These are phyloP conservation scores for Scolopax rusticola DNA, from an alignment of 2,797 vertebrate species.

Conservation along the genomic window DNA sequence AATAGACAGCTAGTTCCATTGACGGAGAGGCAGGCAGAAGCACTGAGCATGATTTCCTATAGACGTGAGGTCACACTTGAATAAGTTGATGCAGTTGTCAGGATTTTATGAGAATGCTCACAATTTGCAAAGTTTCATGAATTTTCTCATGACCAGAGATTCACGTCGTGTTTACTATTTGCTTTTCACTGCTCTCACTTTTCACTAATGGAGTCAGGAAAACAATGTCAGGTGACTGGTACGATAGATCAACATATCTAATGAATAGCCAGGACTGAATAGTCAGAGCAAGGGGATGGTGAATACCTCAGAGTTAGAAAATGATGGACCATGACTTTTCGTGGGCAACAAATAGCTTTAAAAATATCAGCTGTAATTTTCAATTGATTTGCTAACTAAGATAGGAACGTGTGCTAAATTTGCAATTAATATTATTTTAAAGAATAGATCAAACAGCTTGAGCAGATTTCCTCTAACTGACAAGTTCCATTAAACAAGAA, in stretches of 20 bases:
- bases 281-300: background rate
- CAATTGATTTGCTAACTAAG: background rate
- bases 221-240: constrained; percentile 50
- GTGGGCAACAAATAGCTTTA: background rate
- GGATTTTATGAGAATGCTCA: constrained; percentile 14
- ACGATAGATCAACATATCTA: background rate
- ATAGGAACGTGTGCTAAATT: constrained; percentile 8
- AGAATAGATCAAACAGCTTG: constrained; percentile 70
- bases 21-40: background rate
- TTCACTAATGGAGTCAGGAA: constrained; percentile 14
- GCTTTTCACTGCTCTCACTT: background rate
- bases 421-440: constrained; percentile 73
- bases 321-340: background rate
- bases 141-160: constrained; percentile 8
- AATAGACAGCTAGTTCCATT: background rate
- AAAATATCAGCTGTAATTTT: constrained; percentile 18
- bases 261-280: constrained; percentile 38
- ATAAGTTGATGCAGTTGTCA: background rate
- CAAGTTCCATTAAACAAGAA: constrained; percentile 72
- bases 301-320: constrained; percentile 1
- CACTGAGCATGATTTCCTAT: background rate
- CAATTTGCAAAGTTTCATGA: background rate
- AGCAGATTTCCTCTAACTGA: constrained; percentile 71
- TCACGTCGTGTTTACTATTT: background rate
- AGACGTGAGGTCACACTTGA: background rate